phyloP scores from a whole-genome alignment of 2,888 invertebrate genomes.

The Myopa tessellatipennis region DNA sequence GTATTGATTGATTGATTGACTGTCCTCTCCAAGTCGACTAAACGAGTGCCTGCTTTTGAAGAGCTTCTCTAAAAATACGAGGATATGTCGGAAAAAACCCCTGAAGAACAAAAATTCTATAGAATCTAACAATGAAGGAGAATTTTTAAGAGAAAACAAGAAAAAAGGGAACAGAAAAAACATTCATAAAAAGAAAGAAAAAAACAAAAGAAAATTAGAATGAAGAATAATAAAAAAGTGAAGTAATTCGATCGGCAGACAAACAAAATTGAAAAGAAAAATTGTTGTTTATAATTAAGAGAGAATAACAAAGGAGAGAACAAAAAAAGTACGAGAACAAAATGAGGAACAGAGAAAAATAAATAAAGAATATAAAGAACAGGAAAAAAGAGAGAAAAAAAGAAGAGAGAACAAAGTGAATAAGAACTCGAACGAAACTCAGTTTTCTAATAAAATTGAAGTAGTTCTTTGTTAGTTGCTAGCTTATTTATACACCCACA shows the following conservation, averaged over 20 bases:
- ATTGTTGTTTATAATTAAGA: not conserved
- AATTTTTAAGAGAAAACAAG: not conserved
- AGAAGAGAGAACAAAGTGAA: not conserved
- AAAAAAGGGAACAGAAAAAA: not conserved
- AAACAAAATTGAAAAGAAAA: not conserved
- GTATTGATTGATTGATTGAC: too few species aligned
- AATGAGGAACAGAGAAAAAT: not conserved
- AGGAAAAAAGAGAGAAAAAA: not conserved
- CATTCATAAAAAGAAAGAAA: not conserved
- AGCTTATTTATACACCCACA: constrained; percentile 13
- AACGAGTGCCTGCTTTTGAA: too few species aligned
- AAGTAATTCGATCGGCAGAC: not conserved
- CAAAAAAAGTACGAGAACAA: not conserved
- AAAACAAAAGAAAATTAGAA: not conserved
- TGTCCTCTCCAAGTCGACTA: too few species aligned
- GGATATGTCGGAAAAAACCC: too few species aligned
- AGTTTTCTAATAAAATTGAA: not conserved
- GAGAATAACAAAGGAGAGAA: not conserved
- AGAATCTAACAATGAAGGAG: too few species aligned
- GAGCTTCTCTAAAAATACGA: too few species aligned
- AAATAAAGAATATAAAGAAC: not conserved
- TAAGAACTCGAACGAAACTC: not conserved
- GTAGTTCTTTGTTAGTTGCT: constrained; percentile 3
- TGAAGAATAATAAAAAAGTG: not conserved
- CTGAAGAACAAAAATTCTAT: too few species aligned